phyloP scores from a whole-genome alignment of 2,888 invertebrate genomes.

The Harpagoxenus sublaevis region DNA sequence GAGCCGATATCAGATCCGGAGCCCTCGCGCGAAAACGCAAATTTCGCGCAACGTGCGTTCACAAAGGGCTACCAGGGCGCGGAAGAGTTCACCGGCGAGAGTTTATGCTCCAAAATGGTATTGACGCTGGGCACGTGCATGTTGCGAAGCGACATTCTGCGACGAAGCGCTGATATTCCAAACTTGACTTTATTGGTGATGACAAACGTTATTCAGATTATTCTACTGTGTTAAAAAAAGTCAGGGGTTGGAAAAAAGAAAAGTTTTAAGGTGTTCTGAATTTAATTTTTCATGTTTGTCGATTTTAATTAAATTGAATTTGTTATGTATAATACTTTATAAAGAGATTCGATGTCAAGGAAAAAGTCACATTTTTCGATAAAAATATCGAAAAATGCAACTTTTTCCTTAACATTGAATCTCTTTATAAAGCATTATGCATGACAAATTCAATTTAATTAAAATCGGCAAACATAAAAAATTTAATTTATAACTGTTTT shows the following conservation, averaged over 20 bases:
- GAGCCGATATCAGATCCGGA: constrained; percentile 69
- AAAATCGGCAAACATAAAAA: background rate
- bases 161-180: constrained; percentile 2
- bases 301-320: background rate
- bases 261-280: background rate
- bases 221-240: background rate
- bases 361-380: background rate
- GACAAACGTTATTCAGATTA: constrained; percentile 5
- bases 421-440: background rate
- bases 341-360: background rate
- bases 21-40: constrained; percentile 61
- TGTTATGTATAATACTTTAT: background rate
- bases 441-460: background rate
- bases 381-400: background rate
- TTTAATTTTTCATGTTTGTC: background rate
- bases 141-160: constrained; percentile 10
- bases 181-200: constrained; percentile 12
- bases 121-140: constrained; percentile 2
- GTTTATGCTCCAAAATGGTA: constrained; percentile 35
- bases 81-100: constrained; percentile 26
- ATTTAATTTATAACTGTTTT: background rate
- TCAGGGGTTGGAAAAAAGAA: background rate
- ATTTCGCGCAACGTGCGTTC: constrained; percentile 51
- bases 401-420: background rate
- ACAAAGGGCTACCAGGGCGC: constrained; percentile 40